Evolutionary conservation across 2,113 vertebrate genomes (phyloP).

Genomic region (Bolborhynchus lineola): DNA sequence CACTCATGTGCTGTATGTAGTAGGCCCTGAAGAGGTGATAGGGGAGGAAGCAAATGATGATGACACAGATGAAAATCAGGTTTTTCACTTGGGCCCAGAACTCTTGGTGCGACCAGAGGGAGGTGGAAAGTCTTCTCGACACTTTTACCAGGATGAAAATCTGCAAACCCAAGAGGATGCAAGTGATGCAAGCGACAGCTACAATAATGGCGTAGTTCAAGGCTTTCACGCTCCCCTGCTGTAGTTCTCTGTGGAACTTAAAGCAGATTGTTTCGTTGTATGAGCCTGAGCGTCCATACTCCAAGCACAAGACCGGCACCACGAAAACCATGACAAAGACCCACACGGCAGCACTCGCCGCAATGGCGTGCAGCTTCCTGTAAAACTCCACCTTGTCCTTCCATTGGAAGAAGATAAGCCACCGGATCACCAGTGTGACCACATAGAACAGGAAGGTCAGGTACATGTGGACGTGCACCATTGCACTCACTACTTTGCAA

Average conservation of each 20-base stretch:
- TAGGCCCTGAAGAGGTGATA: slow-evolving; percentile 84
- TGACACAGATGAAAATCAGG: slow-evolving; percentile 82
- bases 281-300: slow-evolving; percentile 64
- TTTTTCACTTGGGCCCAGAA: slow-evolving; percentile 89
- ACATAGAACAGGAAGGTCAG: slow-evolving; percentile 87
- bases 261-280: slow-evolving; percentile 73
- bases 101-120: slow-evolving; percentile 79
- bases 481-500: slow-evolving; percentile 84
- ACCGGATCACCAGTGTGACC: slow-evolving; percentile 81
- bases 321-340: slow-evolving; percentile 64
- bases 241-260: slow-evolving; percentile 71
- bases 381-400: slow-evolving; percentile 76
- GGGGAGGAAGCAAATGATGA: slow-evolving; percentile 84
- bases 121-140: slow-evolving; percentile 52
- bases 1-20: slow-evolving; percentile 58
- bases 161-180: slow-evolving; percentile 75
- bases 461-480: slow-evolving; percentile 93
- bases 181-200: slow-evolving; percentile 51
- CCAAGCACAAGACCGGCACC: slow-evolving; percentile 41
- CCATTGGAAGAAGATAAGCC: slow-evolving; percentile 79
- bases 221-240: rapidly evolving
- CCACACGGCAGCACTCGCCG: slow-evolving; percentile 78
- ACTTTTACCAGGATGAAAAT: slow-evolving; percentile 71
- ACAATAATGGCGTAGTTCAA: slow-evolving; percentile 78
- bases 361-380: slow-evolving; percentile 76